Evolutionary conservation across 2,888 invertebrate genomes (phyloP), one percentile per base, ranked within the genome.

Genomic region (Melanotus villosus): DNA sequence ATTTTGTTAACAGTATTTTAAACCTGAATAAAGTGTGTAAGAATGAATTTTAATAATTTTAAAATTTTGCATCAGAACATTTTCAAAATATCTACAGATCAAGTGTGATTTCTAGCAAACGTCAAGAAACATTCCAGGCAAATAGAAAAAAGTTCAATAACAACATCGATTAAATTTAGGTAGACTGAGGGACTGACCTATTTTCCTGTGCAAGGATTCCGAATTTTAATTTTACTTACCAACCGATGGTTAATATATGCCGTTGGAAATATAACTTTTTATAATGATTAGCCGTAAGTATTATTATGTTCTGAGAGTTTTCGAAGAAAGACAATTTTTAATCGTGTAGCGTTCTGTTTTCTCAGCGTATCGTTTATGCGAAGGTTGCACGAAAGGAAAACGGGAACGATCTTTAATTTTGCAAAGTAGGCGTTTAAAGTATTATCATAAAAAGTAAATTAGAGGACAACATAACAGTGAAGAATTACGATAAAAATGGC

Each of bases 401-500:
- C 56, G 19, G 34, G 19, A n/a, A 34, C 56, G 56, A 56, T 56
- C 36, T 36, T 36, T 56, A 56, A 56, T 56, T 56, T 56, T 12
- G 56, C 56, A 56, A 56, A 21, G 56, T 36, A 56, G 36, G 36
- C 56, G 45, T 62, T 52, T 63, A 68, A 57, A 63, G 52, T 26
- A 38, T 56, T 58, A 59, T 38, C 59, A 23, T 60, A 62, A 56
- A 41, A 54, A 41, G 43, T 14, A 52, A 58, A 54, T 63, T 57
- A 68, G 41, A 45, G 58, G 38, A 18, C 50, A 58, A 36, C 50
- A 50, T 57, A 58, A 38, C 43, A 23, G 21, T 45, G 50, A 65
- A 65, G 30, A 62, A 57, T 65, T 58, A 65, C 34, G 43, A 64
- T 65, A 71, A 65, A 68, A 68, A 59, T 69, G 64, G 65, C 56